Evolutionary conservation across 2,113 vertebrate species (phyloP), one percentile per base, ranked within the genome.

Genomic region (Boleophthalmus pectinirostris): DNA sequence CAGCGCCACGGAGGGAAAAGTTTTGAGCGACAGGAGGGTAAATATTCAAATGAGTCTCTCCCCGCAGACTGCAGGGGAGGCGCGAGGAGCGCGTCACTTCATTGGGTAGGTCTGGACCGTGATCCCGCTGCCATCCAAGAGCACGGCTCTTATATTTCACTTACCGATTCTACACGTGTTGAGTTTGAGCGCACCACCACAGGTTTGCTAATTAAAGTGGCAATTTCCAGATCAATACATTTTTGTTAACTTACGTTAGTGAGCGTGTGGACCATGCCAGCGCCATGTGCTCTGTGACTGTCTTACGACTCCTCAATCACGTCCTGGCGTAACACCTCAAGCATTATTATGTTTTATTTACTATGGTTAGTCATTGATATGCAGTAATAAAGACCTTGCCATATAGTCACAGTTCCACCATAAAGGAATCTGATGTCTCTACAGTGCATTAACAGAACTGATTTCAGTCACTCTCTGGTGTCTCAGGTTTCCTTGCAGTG

Each of bases 61-160:
- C n/a, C 63, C 33, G 73, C 54, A 75, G 72, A 88, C 84, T 88
- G 86, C 81, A 84, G 83, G 79, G 83, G 84, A 84, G 89, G 78
- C 24, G 77, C 82, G 68, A 2, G 49, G 16, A 63, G 68, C 35
- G 38, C 65, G 81, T 85, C 81, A 84, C 86, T 72, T 81, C 85
- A 86, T 70, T n/a, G 46, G 58, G 16, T 2, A 35, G 61, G 29
- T 38, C 15, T 35, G 25, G 25, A 35, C 60, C 60, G 60, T n/a
- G 29, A 25, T 13, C 21, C 23, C 21, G 56, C 56, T 58, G 3
- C 4, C 21, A 2, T 24, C 2, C 21, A 24, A 58, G 23, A 21
- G 14, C 21, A 23, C 9, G 10, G 11, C 9, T 25, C 10, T 58
- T 25, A 23, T 24, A 25, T 13, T 10, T 13, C 21, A 24, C 21